Evolutionary conservation across 2,888 invertebrate species (phyloP), one percentile per base, ranked within the genome.

Genomic region (Agrilus mali): DNA sequence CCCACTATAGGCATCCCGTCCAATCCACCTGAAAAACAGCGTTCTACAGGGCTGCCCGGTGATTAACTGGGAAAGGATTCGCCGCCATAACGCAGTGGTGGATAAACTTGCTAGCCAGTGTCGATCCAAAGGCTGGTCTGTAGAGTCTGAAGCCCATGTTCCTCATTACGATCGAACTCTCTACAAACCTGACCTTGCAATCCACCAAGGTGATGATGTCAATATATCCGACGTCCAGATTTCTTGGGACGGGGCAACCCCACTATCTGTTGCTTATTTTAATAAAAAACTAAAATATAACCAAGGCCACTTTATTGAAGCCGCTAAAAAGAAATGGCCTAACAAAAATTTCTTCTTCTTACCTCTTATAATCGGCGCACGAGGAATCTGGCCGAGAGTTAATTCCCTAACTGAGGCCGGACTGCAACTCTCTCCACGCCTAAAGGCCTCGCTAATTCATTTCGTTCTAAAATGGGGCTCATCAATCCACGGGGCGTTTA

Each of bases 301-400:
- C 36, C 47, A 50, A 32, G 33, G 32, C 0, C 34, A 47, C 7
- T 54, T 55, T 43, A 12, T 41, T 1, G 50, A 52, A 32, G 54
- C 53, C 1, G 49, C 53, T 1, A 3, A 12, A 4, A 20, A 7
- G 4, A 33, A 43, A 7, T 51, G 53, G 50, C 51, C 53, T 1
- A 47, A 41, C 0, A 44, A 44, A 8, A 12, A 13, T 2, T 12
- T 48, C 13, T 35, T 37, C 1, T 43, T 48, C 33, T n/a, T 36
- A 10, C 53, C 54, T 3, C 7, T 54, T 1, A 50, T 53, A 33
- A 41, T 55, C 10, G 54, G 55, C 2, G 53, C 54, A 8, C 36
- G 54, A 7, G 54, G 56, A 1, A 46, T 52, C 7, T 56, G 55
- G 56, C 52, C 52, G 7, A 20, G 45, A 2, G 33, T 35, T 16